Conservation (phyloP, 2,113 vertebrate genomes). For the Tringa solitaria region DNA sequence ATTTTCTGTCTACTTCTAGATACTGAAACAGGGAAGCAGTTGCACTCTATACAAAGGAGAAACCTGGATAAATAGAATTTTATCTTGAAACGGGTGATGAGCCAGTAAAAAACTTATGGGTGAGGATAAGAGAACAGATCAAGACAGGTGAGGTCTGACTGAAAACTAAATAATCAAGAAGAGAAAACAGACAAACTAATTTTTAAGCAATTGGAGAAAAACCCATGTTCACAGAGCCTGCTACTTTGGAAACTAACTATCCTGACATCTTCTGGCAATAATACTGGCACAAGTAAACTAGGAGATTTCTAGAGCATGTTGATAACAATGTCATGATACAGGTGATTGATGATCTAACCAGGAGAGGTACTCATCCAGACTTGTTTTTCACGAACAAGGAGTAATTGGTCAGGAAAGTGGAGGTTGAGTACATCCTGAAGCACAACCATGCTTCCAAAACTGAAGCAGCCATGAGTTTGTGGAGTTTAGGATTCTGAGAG, state of each 20-base stretch:
- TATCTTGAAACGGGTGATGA: neutral
- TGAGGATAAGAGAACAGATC: neutral
- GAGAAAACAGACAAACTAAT: neutral
- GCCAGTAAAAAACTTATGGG: neutral
- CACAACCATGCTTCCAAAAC: too few relatives aligned
- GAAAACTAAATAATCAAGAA: neutral
- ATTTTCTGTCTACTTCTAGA: neutral
- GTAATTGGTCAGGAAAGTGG: neutral
- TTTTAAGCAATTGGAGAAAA: neutral
- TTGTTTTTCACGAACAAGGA: neutral
- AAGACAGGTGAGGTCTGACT: neutral
- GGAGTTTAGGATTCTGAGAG: neutral
- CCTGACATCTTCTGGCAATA: neutral
- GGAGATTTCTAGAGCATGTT: neutral
- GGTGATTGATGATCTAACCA: neutral
- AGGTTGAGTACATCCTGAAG: neutral
- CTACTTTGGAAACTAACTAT: neutral
- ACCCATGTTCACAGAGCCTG: neutral
- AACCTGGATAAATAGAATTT: neutral
- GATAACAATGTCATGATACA: neutral
- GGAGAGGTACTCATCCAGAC: neutral
- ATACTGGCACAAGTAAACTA: neutral
- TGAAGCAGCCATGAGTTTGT: neutral
- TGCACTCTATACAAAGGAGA: neutral
- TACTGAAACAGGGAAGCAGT: neutral